phyloP scores from a whole-genome alignment of 2,113 vertebrate genomes.

The Xenopus borealis region DNA sequence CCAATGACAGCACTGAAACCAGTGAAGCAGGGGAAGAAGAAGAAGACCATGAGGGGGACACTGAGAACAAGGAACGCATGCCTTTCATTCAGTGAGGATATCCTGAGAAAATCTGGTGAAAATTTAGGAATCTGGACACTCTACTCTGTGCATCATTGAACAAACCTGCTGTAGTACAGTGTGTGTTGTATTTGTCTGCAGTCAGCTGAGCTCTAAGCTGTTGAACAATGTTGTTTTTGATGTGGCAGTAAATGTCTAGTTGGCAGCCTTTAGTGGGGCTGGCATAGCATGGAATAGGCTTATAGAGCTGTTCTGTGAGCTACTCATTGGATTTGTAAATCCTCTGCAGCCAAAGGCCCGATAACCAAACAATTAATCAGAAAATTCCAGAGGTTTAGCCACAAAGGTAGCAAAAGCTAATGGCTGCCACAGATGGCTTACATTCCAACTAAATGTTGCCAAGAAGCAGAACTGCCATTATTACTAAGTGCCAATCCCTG shows the following conservation, averaged over 20 bases:
- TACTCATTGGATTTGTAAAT: background rate
- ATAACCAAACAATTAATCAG: no score
- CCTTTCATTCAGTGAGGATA: constrained; percentile 90
- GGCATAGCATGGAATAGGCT: constrained; percentile 1
- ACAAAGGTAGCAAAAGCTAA: background rate
- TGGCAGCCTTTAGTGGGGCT: constrained; percentile 27
- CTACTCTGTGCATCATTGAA: constrained; percentile 72
- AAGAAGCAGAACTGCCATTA: constrained; percentile 28
- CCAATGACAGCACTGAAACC: constrained; percentile 96
- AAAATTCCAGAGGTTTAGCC: background rate
- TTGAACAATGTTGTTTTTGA: constrained; percentile 68
- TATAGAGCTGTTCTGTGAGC: constrained; percentile 2
- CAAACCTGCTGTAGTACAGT: constrained; percentile 76
- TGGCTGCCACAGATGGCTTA: background rate
- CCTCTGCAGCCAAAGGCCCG: background rate
- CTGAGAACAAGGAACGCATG: constrained; percentile 94
- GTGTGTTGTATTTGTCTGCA: constrained; percentile 76
- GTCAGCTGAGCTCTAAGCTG: constrained; percentile 75
- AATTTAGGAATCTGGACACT: constrained; percentile 57
- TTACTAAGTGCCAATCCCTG: constrained; percentile 74
- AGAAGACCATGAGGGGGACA: constrained; percentile 92
- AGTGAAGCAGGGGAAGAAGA: constrained; percentile 97
- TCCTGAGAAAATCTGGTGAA: constrained; percentile 5
- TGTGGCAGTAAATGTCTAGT: constrained; percentile 33
- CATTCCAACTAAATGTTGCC: constrained; percentile 27